phyloP scores from a whole-genome alignment of 2,113 vertebrate genomes.

The Coracopsis vasa region DNA sequence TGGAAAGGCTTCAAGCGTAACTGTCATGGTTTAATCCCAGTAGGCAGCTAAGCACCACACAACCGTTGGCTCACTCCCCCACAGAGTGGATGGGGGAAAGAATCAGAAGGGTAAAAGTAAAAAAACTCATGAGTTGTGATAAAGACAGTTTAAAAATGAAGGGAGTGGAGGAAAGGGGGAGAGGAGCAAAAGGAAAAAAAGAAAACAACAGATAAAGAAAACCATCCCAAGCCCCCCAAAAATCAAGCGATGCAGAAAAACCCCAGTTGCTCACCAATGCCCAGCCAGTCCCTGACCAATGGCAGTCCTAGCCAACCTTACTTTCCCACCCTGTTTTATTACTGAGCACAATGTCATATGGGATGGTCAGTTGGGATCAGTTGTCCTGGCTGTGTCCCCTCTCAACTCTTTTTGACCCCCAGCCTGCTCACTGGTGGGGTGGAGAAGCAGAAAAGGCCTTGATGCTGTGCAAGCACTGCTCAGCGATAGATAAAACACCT shows the following conservation, averaged over 20 bases:
- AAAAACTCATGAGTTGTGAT: background rate
- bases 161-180: background rate
- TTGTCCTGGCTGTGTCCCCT: background rate
- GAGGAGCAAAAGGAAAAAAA: background rate
- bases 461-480: accelerated
- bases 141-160: background rate
- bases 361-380: background rate
- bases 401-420: background rate
- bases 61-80: background rate
- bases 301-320: background rate
- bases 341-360: background rate
- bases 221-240: background rate
- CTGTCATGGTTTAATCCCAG: background rate
- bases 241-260: background rate
- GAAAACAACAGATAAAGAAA: background rate
- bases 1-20: background rate
- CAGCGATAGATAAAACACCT: background rate
- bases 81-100: background rate
- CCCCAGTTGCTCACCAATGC: accelerated
- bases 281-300: background rate
- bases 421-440: background rate
- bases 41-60: background rate
- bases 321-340: background rate
- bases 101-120: background rate
- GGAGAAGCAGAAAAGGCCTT: background rate